phyloP scores from a whole-genome alignment of 1,140 invertebrate genomes.

The Drosophila trapezifrons region DNA sequence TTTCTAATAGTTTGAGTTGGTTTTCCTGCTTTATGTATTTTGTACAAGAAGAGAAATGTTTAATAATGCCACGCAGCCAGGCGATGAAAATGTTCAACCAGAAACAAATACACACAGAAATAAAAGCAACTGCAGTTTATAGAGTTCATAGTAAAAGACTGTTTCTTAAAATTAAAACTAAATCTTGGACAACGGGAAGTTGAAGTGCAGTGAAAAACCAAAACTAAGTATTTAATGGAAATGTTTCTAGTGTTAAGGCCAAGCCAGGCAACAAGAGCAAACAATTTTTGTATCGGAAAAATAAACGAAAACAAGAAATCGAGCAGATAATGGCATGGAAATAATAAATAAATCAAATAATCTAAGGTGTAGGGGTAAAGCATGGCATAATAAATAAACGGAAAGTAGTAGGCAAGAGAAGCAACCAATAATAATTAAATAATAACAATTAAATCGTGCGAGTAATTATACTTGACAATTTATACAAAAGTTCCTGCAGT shows the following conservation, averaged over 20 bases:
- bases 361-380: constrained; percentile 63
- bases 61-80: constrained; percentile 15
- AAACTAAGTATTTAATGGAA: constrained; percentile 35
- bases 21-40: constrained; percentile 9
- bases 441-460: constrained; percentile 24
- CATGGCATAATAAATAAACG: constrained; percentile 52
- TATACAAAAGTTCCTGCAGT: constrained; percentile 80
- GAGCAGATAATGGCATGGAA: constrained; percentile 16
- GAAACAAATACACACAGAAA: constrained; percentile 7
- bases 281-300: constrained; percentile 66
- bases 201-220: constrained; percentile 17
- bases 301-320: constrained; percentile 28
- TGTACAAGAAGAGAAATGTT: constrained; percentile 11
- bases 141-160: constrained; percentile 82
- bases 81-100: constrained; percentile 8
- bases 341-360: constrained; percentile 49
- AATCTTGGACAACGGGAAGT: constrained; percentile 50
- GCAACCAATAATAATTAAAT: constrained; percentile 32
- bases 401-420: constrained; percentile 17
- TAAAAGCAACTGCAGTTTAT: constrained; percentile 62
- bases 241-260: constrained; percentile 64
- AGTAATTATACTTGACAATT: constrained; percentile 47
- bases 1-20: constrained; percentile 15
- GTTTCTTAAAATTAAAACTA: constrained; percentile 75
- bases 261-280: constrained; percentile 39